These are phyloP conservation scores for Eurypyga helias DNA, from an alignment of 2,113 vertebrate species.

Conservation along the genomic window DNA sequence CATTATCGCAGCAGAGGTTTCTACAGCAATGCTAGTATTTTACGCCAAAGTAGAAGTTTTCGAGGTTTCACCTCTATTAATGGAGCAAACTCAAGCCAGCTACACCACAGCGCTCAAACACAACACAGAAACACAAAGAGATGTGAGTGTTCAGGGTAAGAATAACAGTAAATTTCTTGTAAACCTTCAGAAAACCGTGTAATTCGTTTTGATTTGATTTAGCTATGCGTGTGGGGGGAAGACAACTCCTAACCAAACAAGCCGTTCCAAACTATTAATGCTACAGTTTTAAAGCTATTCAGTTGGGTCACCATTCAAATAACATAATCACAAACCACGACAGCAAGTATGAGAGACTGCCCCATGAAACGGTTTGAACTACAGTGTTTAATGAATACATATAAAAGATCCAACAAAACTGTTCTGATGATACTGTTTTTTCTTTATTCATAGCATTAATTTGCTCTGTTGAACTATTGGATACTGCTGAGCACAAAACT, in stretches of 20 bases:
- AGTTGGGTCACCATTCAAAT: conserved; percentile 16
- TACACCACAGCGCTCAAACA: background rate
- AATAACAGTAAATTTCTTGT: background rate
- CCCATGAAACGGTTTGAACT: background rate
- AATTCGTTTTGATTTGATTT: background rate
- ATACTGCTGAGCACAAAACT: background rate
- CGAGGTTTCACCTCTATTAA: background rate
- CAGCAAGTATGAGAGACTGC: background rate
- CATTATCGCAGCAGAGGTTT: background rate
- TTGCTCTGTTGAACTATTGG: background rate
- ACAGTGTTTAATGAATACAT: background rate
- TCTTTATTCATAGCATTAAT: background rate
- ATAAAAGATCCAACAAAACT: background rate
- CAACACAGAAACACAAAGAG: background rate
- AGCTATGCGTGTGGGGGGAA: background rate
- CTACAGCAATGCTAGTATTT: background rate
- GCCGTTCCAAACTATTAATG: background rate
- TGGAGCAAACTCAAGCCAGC: background rate
- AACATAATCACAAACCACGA: background rate
- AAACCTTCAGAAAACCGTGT: background rate
- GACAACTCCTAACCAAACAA: background rate
- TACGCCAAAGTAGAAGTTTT: background rate
- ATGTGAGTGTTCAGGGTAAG: background rate
- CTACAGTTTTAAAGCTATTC: background rate
- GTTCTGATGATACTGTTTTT: background rate